Evolutionary conservation across 2,888 invertebrate genomes (phyloP).

Genomic region (Pegoplata infirma): DNA sequence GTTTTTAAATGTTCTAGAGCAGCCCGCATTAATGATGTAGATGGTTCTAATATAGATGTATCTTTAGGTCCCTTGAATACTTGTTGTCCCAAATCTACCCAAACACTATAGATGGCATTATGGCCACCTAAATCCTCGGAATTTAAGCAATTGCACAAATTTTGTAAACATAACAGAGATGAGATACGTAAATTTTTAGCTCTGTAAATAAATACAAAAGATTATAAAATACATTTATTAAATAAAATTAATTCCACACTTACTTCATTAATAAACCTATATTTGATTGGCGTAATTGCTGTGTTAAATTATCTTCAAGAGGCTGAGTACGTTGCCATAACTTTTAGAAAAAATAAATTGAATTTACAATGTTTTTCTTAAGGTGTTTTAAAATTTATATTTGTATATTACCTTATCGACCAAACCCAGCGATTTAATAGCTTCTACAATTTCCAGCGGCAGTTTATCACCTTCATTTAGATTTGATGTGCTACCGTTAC

Average conservation of each 20-base stretch:
- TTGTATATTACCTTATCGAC: conserved; percentile 80
- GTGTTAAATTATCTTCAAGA: conserved; percentile 80
- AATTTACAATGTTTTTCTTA: neutral
- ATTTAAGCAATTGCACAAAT: conserved; percentile 82
- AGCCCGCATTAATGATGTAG: conserved; percentile 87
- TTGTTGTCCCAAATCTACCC: conserved; percentile 83
- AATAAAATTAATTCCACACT: conserved; percentile 31
- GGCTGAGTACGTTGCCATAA: conserved; percentile 73
- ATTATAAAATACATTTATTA: neutral
- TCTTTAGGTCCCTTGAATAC: conserved; percentile 81
- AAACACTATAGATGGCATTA: conserved; percentile 82
- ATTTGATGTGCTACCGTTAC: conserved; percentile 63
- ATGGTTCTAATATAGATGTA: conserved; percentile 82
- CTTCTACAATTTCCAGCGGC: conserved; percentile 81
- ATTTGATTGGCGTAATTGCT: conserved; percentile 80
- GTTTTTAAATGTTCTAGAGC: conserved; percentile 83
- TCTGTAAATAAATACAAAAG: conserved; percentile 69
- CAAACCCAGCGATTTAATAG: conserved; percentile 81
- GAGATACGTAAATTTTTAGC: conserved; percentile 81
- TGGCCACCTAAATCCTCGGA: conserved; percentile 83
- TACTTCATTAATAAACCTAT: conserved; percentile 80
- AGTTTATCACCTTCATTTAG: conserved; percentile 79
- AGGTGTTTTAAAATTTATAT: neutral
- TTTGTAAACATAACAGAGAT: conserved; percentile 84
- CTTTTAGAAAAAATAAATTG: conserved; percentile 46